Base-by-base conservation (phyloP, 1,140 invertebrate species). In the Apocrypta bakeri region DNA sequence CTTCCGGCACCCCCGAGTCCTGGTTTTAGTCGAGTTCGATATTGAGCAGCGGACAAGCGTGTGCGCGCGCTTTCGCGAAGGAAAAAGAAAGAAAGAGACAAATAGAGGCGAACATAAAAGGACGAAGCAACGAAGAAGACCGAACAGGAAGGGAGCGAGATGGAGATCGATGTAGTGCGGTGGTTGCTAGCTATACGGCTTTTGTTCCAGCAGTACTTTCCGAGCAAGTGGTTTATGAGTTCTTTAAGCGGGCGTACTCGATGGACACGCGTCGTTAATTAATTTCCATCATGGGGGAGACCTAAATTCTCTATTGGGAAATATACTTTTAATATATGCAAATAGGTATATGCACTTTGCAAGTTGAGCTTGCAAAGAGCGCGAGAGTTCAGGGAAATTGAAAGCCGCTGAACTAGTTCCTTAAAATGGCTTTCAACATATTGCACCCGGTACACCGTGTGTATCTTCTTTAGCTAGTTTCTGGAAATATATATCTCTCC, bases 141-240 rank as follows among this genome's bases (percentile, higher is more conserved):
- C 7, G 31, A 71, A 25, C 1, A 31, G 68, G 68, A 71, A 71
- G 68, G 21, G 64, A 66, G 25, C 1, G 25, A 25, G 21, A 21
- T 9, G 31, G 27, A 71, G 68, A 33, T 31, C 31, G 27, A 71
- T 71, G 68, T 37, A 37, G 31, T 71, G 31, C 31, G 48, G 48
- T 4, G 33, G 33, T 37, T 37, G 3, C 33, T 9, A 9, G 33
- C 33, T 4, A 2, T 37, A 2, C 9, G 33, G 2, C 9, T 9
- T 37, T 4, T 37, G 9, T 9, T 37, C 3, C 21, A 56, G 2
- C 64, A 25, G 14, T 24, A 21, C 11, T 40, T 48, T 11, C n/a
- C n/a, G 6, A 25, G 71, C 17, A 48, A 73, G 33, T 73, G n/a
- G 33, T 73, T 73, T 73, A 37, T 37, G 21, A n/a, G 68, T 33